phyloP scores from a whole-genome alignment of 2,797 vertebrate species.

The Micrastur ruficollis region DNA sequence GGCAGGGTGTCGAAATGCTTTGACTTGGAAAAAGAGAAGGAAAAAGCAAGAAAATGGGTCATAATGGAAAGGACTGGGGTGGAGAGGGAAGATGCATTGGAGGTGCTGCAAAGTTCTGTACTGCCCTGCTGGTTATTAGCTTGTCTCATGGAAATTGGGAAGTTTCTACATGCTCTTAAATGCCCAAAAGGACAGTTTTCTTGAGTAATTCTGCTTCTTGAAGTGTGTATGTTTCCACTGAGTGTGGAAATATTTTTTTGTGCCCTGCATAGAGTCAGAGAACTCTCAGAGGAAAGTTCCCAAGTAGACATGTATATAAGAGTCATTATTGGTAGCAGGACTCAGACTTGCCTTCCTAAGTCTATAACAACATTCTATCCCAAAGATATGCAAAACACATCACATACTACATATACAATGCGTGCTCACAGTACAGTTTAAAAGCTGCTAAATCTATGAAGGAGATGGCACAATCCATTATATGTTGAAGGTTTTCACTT shows the following conservation, averaged over 20 bases:
- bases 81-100: not conserved
- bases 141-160: not conserved
- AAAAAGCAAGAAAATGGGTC: constrained; percentile 18
- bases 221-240: not conserved
- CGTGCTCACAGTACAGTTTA: not conserved
- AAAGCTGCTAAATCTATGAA: not conserved
- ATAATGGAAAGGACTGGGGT: not conserved
- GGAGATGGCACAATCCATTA: not conserved
- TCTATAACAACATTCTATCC: not conserved
- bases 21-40: not conserved
- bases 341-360: not conserved
- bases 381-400: not conserved
- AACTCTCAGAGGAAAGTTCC: not conserved
- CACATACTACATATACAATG: accelerated
- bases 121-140: not conserved
- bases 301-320: not conserved
- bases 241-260: not conserved
- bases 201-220: not conserved
- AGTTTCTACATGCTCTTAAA: not conserved
- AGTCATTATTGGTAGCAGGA: not conserved
- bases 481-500: not conserved
- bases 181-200: not conserved
- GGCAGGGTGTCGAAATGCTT: constrained; percentile 32
- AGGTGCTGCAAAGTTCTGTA: not conserved
- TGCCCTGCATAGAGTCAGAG: not conserved